Evolutionary conservation across 2,888 invertebrate genomes (phyloP), one percentile per base, ranked within the genome.

Genomic region (Drosophila greeni): DNA sequence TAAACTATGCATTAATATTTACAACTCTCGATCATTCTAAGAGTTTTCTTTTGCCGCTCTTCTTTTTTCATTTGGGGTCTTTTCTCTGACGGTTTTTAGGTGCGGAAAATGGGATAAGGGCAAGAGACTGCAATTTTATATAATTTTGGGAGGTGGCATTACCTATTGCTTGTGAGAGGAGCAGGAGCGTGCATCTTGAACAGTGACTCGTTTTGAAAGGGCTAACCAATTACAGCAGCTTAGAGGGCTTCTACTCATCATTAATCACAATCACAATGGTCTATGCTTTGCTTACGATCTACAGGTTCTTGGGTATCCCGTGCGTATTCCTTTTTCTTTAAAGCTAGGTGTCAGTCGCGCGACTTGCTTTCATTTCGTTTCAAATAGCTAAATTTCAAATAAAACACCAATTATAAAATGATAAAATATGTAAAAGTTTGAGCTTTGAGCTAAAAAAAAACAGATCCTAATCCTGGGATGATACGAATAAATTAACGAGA

Each of bases 311-410:
- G 42, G 47, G 47, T 67, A 48, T 59, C 52, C 53, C 60, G 56
- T 47, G 45, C 58, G 29, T 45, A 29, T 66, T 59, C 33, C 45
- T 9, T 40, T 24, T 33, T 62, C 3, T 45, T 78, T 74, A 72
- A 77, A 81, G 72, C 82, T 74, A 71, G 66, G 66, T 69, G 66
- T 72, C 75, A 74, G 76, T 81, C 81, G 53, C 40, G 54, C 54
- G 69, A 79, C 67, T 55, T 64, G 66, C 72, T 62, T 62, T 61
- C 55, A 43, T 29, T 49, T 60, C 62, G 55, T 54, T 62, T 49
- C 51, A 53, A 54, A 57, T 61, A 47, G 34, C 49, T 45, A 16
- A 53, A 20, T 31, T 47, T 59, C 66, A 59, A 66, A 62, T 12
- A 26, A 43, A 69, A 52, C 51, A 57, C 3, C 39, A 4, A 23